These are phyloP conservation scores for Pristiophorus japonicus DNA, from an alignment of 2,113 vertebrate species.

Conservation along the genomic window DNA sequence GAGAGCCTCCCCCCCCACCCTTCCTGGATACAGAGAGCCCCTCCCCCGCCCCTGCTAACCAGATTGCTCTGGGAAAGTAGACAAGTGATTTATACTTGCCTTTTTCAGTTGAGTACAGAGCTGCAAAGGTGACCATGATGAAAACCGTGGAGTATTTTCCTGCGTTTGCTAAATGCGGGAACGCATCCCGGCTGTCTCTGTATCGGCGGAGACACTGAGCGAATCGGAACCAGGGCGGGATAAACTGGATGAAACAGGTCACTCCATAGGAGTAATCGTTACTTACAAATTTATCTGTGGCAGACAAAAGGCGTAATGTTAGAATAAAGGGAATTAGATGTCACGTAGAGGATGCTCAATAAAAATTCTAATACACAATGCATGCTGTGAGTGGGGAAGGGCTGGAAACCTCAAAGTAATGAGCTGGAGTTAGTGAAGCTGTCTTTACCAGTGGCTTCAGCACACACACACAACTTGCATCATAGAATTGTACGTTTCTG, in stretches of 20 bases:
- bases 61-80: not conserved
- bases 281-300: not conserved
- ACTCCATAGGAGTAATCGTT: conserved; percentile 39
- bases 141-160: conserved; percentile 50
- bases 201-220: conserved; percentile 50
- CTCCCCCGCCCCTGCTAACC: too few species aligned
- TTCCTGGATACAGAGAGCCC: too few species aligned
- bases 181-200: conserved; percentile 45
- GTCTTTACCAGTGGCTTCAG: not conserved
- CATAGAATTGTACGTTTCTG: too few species aligned
- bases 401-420: not conserved
- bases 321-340: not conserved
- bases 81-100: conserved; percentile 31
- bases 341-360: not conserved
- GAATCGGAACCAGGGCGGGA: conserved; percentile 51
- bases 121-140: conserved; percentile 48
- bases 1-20: too few species aligned
- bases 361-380: not conserved
- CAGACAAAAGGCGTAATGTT: not conserved
- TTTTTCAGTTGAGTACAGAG: conserved; percentile 45
- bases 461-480: not conserved
- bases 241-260: conserved; percentile 48
- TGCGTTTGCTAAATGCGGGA: conserved; percentile 48
- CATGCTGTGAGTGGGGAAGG: not conserved
- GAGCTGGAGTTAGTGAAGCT: not conserved